These are phyloP conservation scores for Azemiops feae DNA, from an alignment of 2,113 vertebrate species.

Conservation along the genomic window DNA sequence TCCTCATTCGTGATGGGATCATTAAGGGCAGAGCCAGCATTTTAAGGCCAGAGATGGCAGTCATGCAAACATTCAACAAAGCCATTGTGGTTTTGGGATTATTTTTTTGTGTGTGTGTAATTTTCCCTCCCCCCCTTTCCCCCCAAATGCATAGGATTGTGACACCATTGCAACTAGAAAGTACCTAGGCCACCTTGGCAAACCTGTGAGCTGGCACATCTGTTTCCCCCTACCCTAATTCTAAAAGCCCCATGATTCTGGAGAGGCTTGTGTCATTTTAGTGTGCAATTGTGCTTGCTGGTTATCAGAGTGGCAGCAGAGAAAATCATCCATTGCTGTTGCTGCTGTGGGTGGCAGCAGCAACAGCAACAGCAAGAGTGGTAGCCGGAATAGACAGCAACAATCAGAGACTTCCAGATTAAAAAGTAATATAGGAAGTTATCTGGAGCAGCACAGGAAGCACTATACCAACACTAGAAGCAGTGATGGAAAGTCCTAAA, in stretches of 20 bases:
- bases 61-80: background rate
- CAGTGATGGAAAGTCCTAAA: background rate
- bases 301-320: background rate
- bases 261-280: background rate
- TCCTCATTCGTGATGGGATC: background rate
- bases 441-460: background rate
- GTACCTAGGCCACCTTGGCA: background rate
- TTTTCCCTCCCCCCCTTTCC: background rate
- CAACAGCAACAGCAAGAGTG: too few species aligned
- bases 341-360: background rate
- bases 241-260: background rate
- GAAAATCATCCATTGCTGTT: background rate
- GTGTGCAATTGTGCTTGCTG: background rate
- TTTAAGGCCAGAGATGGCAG: background rate
- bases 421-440: background rate
- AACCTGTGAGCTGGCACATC: background rate
- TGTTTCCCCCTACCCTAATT: background rate
- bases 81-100: background rate
- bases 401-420: background rate
- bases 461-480: background rate
- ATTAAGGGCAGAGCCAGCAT: background rate
- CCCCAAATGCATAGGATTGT: background rate
- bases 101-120: background rate
- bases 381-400: background rate
- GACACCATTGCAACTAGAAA: background rate